Base-by-base conservation (phyloP, 2,113 vertebrate species). In the Reinhardtius hippoglossoides region DNA sequence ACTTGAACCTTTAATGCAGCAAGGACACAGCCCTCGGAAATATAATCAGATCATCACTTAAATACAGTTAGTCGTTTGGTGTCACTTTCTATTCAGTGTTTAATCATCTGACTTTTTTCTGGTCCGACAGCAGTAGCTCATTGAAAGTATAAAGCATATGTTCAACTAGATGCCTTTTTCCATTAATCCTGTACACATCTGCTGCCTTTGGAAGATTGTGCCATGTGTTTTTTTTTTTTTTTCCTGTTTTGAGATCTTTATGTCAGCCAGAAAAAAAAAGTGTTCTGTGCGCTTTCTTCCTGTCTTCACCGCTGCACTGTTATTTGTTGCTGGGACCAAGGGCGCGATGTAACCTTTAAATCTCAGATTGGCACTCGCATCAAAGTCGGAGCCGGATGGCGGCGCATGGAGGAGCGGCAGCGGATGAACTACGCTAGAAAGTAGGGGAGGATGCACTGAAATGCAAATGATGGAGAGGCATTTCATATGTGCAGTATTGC, bases 351-450 rank as follows among this genome's bases (percentile, higher is more conserved):
- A 76, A 70, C 40, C 26, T 70, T 62, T 42, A 61, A 61, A 59
- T 76, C 40, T 86, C 42, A 55, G 62, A 26, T 71, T 71, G 71
- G 66, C 74, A 71, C 46, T 61, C 9, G 2, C 31, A 67, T 70
- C 68, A 80, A 54, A 77, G 40, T 2, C 31, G 61, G 50, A 66
- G 76, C 68, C 18, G 20, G 57, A n/a, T 24, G 67, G 12, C 8
- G 1, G 8, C 52, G 52, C 16, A 13, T 9, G 1, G 27, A 35
- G 13, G 13, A 58, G 35, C 37, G 6, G 15, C 10, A 18, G n/a
- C 15, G 37, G 4, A 61, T 26, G 20, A 57, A 31, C 61, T 54
- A 1, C 20, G 5, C 20, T 35, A 8, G 1, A 18, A 52, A 65
- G 55, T 77, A 56, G 31, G 55, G 14, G 21, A 70, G 48, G 35